Conservation (phyloP, 2,113 vertebrate genomes). For the Nansenia antarctica region DNA sequence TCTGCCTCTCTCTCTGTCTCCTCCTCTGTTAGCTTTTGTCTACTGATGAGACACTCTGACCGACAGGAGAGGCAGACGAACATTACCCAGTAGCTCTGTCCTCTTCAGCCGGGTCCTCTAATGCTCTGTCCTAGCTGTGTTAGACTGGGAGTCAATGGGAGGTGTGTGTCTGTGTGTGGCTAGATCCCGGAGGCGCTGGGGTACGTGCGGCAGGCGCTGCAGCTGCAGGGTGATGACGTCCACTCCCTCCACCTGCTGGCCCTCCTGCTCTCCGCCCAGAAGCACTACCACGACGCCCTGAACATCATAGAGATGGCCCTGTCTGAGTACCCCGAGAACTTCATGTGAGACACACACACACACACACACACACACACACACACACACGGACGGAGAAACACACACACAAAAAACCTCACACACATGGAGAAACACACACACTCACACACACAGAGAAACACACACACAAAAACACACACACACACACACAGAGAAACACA, state of each 20-base stretch:
- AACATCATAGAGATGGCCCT: slow-evolving; percentile 99
- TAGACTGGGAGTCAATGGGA: neutral
- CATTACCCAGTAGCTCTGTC: no score
- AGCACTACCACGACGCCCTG: slow-evolving; percentile 95
- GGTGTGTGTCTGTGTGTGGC: slow-evolving; percentile 11
- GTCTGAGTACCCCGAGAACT: slow-evolving; percentile 97
- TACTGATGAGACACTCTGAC: no score
- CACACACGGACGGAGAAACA: neutral
- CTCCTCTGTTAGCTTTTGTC: no score
- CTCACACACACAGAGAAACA: no score
- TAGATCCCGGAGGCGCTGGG: slow-evolving; percentile 97
- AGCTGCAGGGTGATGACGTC: slow-evolving; percentile 95
- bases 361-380: slow-evolving; percentile 3
- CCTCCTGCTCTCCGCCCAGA: slow-evolving; percentile 93
- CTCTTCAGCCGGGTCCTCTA: neutral
- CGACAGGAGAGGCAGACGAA: no score
- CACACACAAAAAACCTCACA: no score
- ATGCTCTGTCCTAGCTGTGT: neutral
- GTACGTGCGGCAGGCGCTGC: slow-evolving; percentile 94
- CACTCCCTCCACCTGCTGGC: slow-evolving; percentile 96
- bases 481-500: no score
- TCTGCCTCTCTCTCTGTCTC: no score
- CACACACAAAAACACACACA: no score
- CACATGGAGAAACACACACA: no score
- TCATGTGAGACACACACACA: slow-evolving; percentile 82